Evolutionary conservation across 2,797 vertebrate species (phyloP).

Genomic region (Gymnodraco acuticeps): DNA sequence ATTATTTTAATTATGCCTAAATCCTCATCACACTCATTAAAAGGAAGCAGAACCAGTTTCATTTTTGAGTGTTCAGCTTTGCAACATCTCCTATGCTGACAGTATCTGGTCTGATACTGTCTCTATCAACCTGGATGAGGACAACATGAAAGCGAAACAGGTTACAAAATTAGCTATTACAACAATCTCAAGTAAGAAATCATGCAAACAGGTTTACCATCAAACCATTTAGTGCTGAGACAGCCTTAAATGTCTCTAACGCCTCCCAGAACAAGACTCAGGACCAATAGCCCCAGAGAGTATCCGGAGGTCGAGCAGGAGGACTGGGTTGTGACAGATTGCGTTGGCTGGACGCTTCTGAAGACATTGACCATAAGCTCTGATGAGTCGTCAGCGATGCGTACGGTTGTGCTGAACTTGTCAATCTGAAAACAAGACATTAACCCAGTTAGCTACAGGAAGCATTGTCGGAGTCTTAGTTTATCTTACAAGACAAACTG

Average conservation of each 20-base stretch:
- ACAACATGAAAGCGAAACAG: constrained; percentile 6
- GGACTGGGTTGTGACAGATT: constrained; percentile 31
- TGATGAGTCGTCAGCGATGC: not conserved
- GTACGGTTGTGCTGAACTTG: constrained; percentile 60
- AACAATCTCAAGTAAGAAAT: not conserved
- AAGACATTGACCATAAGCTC: constrained; percentile 46
- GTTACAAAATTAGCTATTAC: not conserved
- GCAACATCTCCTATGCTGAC: not conserved
- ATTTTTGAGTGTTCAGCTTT: not conserved
- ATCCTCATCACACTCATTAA: constrained; percentile 37
- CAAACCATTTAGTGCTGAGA: not conserved
- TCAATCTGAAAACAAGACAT: constrained; percentile 70
- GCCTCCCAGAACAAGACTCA: constrained; percentile 35
- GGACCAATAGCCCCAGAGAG: constrained; percentile 56
- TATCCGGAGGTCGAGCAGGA: constrained; percentile 3
- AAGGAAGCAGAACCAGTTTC: not conserved
- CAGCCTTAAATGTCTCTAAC: not conserved
- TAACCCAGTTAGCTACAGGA: not conserved
- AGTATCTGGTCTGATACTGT: not conserved
- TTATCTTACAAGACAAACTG: not conserved
- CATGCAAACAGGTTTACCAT: constrained; percentile 6
- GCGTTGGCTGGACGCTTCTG: constrained; percentile 48
- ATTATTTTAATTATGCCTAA: not conserved
- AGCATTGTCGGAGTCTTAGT: not conserved
- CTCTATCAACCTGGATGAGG: not conserved